A percentile compares a stretch with the other conserved stretches of the same genome.
These are phyloP conservation scores for Gasterosteus nipponicus DNA, from an alignment of 2,113 vertebrate species.

Conservation along the genomic window DNA sequence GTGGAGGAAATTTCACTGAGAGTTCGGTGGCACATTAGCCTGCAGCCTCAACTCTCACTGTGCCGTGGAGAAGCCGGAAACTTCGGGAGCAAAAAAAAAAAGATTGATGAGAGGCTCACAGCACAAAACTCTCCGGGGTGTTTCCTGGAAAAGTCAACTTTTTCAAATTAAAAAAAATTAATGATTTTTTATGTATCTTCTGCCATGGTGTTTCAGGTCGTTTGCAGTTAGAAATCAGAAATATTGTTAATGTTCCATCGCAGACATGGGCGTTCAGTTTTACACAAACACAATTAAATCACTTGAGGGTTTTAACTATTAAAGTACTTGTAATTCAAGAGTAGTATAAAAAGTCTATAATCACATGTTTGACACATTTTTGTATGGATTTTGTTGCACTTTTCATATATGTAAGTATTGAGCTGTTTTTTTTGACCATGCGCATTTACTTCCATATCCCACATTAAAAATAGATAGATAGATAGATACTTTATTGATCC, in stretches of 20 bases:
- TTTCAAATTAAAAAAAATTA: constrained; percentile 25
- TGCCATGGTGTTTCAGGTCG: background rate
- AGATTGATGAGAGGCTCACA: constrained; percentile 60
- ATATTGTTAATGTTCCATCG: background rate
- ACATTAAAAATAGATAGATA: background rate
- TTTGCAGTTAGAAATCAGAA: background rate
- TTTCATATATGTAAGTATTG: background rate
- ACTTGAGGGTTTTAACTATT: background rate
- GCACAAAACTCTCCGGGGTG: constrained; percentile 36
- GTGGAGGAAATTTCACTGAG: constrained; percentile 31
- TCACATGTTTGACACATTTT: background rate
- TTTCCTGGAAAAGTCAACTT: constrained; percentile 48
- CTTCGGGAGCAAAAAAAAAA: constrained; percentile 30
- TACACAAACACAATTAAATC: background rate
- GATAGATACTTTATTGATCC: no score
- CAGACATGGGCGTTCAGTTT: background rate
- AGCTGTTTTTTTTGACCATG: background rate
- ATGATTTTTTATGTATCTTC: background rate
- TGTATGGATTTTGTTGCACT: background rate
- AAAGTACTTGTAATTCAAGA: background rate
- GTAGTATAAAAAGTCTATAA: background rate
- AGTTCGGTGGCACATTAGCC: constrained; percentile 53
- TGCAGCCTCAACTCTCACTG: constrained; percentile 40
- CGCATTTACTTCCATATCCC: background rate
- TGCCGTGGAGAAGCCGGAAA: constrained; percentile 43